Conservation (phyloP, 2,113 vertebrate genomes). For the Leuciscus idus region DNA sequence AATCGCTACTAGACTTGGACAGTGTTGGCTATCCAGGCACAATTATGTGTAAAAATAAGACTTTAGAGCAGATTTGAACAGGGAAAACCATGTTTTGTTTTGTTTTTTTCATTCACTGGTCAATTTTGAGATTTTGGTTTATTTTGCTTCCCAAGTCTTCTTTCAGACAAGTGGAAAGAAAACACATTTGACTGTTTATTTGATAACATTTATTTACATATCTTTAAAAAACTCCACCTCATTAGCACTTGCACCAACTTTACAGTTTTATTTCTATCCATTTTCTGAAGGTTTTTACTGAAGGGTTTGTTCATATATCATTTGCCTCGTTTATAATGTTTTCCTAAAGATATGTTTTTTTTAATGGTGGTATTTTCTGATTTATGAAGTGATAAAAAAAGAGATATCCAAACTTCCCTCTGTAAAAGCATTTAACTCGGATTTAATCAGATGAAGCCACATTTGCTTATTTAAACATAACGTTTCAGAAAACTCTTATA, state of each 20-base stretch:
- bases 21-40: constrained; percentile 26
- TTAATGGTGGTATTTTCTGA: neutral
- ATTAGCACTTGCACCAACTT: too few relatives aligned
- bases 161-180: neutral
- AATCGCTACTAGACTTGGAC: constrained; percentile 35
- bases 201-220: neutral
- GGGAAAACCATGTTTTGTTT: neutral
- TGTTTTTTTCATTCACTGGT: neutral
- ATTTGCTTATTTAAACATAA: neutral
- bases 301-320: neutral
- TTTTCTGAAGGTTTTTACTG: neutral
- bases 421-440: too few relatives aligned
- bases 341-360: neutral
- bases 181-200: neutral
- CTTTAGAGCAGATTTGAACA: constrained; percentile 15
- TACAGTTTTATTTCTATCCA: too few relatives aligned
- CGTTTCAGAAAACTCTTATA: neutral
- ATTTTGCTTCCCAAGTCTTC: neutral
- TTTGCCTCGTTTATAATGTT: neutral
- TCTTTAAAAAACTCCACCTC: too few relatives aligned
- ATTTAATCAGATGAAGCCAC: neutral
- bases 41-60: constrained; percentile 6
- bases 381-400: neutral
- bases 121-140: neutral
- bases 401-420: too few relatives aligned